Evolutionary conservation across 2,888 invertebrate genomes (phyloP).

Genomic region (Lasioglossum pauxillum): DNA sequence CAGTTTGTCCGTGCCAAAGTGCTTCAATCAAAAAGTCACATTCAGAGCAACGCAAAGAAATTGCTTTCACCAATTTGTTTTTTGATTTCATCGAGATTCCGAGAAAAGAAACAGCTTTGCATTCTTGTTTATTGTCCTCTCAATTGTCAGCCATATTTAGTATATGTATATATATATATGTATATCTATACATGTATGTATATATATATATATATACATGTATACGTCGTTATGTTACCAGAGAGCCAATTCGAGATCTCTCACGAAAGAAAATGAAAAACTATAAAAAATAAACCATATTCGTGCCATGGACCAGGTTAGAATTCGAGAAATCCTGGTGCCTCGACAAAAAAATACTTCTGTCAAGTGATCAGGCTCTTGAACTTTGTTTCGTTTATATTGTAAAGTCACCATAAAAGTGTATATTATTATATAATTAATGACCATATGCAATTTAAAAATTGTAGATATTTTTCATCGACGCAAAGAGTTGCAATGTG

Average conservation of each 20-base stretch:
- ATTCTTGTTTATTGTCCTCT: slow-evolving; percentile 55
- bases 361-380: slow-evolving; percentile 55
- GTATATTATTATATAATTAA: slow-evolving; percentile 79
- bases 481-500: slow-evolving; percentile 79
- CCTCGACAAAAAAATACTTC: slow-evolving; percentile 50
- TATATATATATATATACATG: slow-evolving; percentile 6
- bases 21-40: slow-evolving; percentile 61
- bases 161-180: not conserved
- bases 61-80: slow-evolving; percentile 43
- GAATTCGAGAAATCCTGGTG: slow-evolving; percentile 60
- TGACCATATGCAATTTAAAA: slow-evolving; percentile 71
- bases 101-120: slow-evolving; percentile 45
- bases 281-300: slow-evolving; percentile 36
- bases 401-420: slow-evolving; percentile 78
- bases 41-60: slow-evolving; percentile 38
- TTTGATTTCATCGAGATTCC: slow-evolving; percentile 28
- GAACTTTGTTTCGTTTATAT: slow-evolving; percentile 75
- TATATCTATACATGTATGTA: slow-evolving; percentile 17
- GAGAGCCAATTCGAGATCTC: slow-evolving; percentile 61
- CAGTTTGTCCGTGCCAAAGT: slow-evolving; percentile 73
- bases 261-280: slow-evolving; percentile 33
- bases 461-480: slow-evolving; percentile 82
- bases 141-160: slow-evolving; percentile 56
- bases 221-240: slow-evolving; percentile 65
- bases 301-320: slow-evolving; percentile 69